Percentiles rank a stretch among this genome's conserved stretches.
Conservation (phyloP, 2,113 vertebrate genomes). For the Cynocephalus volans region DNA sequence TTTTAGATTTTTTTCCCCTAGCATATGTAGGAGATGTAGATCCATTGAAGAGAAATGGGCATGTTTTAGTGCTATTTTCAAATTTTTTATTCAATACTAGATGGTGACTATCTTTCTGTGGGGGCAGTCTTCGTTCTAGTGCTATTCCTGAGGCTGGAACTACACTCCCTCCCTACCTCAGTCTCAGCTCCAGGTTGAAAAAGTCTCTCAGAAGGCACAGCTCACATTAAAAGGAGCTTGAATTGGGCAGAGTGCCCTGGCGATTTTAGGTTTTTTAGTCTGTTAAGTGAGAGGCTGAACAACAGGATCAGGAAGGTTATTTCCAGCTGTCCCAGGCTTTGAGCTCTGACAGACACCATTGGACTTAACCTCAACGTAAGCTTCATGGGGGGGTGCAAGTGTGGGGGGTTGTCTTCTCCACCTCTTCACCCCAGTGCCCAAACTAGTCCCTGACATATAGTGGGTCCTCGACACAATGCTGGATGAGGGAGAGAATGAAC, state of each 20-base stretch:
- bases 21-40: neutral
- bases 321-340: no score
- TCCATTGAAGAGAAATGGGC: neutral
- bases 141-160: neutral
- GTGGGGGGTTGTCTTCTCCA: neutral
- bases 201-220: neutral
- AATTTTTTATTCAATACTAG: rapidly evolving
- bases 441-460: neutral
- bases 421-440: rapidly evolving
- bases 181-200: neutral
- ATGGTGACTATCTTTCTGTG: neutral
- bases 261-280: no score
- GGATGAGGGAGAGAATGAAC: no score
- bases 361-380: no score
- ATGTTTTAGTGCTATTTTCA: neutral
- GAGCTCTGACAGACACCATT: neutral
- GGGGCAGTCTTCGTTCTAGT: neutral
- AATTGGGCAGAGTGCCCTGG: rapidly evolving
- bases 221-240: neutral
- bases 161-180: neutral
- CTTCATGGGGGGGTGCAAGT: no score
- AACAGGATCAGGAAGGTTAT: neutral
- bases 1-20: neutral
- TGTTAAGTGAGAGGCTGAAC: neutral
- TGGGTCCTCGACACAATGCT: neutral